Conservation (phyloP, 2,797 vertebrate genomes). For the Amblyopsis hoosieri region DNA sequence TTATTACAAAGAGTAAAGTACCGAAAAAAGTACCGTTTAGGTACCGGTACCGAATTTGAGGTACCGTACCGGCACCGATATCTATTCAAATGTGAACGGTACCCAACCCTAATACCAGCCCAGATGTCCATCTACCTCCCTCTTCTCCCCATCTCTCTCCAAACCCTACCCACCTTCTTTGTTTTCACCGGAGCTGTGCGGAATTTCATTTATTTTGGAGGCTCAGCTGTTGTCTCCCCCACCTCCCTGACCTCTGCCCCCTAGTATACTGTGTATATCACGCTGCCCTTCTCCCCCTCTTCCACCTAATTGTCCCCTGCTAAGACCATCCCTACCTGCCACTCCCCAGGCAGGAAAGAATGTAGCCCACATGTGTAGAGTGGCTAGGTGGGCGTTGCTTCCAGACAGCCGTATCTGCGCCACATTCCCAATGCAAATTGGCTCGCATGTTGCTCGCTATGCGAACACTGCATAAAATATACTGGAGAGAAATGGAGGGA, state of each 20-base stretch:
- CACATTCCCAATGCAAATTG: too few relatives aligned
- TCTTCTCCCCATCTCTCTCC: neutral
- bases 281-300: conserved; percentile 9
- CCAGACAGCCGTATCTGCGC: too few relatives aligned
- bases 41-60: too few relatives aligned
- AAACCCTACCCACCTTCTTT: conserved; percentile 5
- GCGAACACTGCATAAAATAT: neutral
- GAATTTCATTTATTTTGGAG: conserved; percentile 78
- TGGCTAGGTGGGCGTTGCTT: neutral
- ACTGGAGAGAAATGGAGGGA: neutral
- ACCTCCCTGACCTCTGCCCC: conserved; percentile 8
- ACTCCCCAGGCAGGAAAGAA: conserved; percentile 43
- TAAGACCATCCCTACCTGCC: conserved; percentile 41
- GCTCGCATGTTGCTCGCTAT: neutral
- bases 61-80: too few relatives aligned
- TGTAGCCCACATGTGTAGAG: conserved; percentile 14
- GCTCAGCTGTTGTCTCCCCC: conserved; percentile 61
- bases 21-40: too few relatives aligned
- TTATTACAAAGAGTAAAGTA: too few relatives aligned
- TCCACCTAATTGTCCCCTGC: conserved; percentile 34
- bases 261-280: conserved; percentile 13
- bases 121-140: conserved; percentile 16
- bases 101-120: too few relatives aligned
- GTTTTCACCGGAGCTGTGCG: conserved; percentile 66
- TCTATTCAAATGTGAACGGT: too few relatives aligned